Evolutionary conservation across 2,797 vertebrate species (phyloP).

Genomic region (Muscicapa striata): DNA sequence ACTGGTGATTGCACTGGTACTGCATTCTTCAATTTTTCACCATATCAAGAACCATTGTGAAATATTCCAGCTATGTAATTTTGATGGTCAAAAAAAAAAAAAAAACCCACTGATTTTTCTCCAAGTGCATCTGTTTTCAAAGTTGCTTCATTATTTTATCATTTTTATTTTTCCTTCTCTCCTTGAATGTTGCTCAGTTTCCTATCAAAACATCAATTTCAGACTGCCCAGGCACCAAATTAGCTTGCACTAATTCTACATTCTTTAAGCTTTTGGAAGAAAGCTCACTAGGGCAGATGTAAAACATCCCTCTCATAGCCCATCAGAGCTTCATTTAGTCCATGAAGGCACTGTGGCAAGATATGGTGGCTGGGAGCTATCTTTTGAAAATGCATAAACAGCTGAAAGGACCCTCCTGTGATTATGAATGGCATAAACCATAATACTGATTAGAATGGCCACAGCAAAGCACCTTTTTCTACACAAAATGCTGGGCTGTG

Average conservation of each 20-base stretch:
- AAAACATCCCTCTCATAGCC: neutral
- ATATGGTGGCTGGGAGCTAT: neutral
- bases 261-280: neutral
- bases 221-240: neutral
- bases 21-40: neutral
- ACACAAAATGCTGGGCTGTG: neutral
- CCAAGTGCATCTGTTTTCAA: neutral
- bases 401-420: neutral
- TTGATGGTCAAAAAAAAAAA: neutral
- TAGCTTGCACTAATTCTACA: neutral
- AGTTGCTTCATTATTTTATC: neutral
- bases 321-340: neutral
- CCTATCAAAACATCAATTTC: neutral
- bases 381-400: neutral
- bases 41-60: neutral
- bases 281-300: neutral
- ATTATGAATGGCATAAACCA: neutral
- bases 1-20: neutral
- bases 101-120: neutral
- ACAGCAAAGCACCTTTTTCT: neutral
- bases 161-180: neutral
- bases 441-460: neutral
- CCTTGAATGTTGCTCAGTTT: neutral
- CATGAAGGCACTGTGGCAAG: neutral
- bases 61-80: neutral